Base-by-base conservation (phyloP, 2,113 vertebrate species). In the Pelecanoides urinatrix region DNA sequence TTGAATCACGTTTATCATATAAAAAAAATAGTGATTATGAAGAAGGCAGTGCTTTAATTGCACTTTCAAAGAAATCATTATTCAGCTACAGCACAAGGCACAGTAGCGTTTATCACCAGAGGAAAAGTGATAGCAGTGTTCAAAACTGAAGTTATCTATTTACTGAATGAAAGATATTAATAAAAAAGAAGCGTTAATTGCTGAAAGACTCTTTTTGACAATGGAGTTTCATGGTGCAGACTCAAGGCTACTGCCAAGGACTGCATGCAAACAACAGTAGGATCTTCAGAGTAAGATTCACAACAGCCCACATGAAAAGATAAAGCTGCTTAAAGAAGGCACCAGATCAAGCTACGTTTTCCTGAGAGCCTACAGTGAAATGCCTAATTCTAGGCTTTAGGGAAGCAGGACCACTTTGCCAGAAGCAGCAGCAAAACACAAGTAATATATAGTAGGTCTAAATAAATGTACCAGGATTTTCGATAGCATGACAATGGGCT, bases 31-130 rank as follows among this genome's bases (percentile, higher is more conserved):
- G 26, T 53, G 44, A 86, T 78, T 90, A 74, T 52, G 40, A 95
- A 77, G 73, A 80, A 88, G 25, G 26, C 58, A 65, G 23, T 18
- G 13, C 52, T 92, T 96, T 86, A 86, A 86, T 84, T 63, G 38
- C 47, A 55, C 26, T 89, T 94, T 86, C 65, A 93, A 90, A 83
- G 16, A 92, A 96, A 88, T 55, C 20, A 80, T 88, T 86, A 82
- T 62, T 88, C 53, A 88, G 70, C 68, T 73, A 78, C 4, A 74
- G 72, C 32, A 74, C 26, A 66, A 92, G 20, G 17, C 67, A 90
- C 74, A 93, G 25, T 7, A 86, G 56, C 2, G 3, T 76, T 90
- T 88, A 88, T 88, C 44, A 73, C 26, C 58, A 58, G 26, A 65
- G 45, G n/a, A 83, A 71, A 95, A 93, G 38, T 10, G 25, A 92